phyloP scores from a whole-genome alignment of 2,888 invertebrate genomes.

The Leucophenga maculata region DNA sequence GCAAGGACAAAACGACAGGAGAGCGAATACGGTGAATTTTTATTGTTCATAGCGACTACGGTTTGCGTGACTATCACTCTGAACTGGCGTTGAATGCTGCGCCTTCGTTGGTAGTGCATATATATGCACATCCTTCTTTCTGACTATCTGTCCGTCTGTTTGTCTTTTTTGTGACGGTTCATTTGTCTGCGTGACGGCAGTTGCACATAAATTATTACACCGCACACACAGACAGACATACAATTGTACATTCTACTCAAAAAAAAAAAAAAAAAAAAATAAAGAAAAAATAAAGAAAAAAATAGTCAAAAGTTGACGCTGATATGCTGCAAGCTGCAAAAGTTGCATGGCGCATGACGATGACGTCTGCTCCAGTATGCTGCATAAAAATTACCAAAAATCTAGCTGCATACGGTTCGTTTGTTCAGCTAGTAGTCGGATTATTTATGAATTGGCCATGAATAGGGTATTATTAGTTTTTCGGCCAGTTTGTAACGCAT shows the following conservation, averaged over 20 bases:
- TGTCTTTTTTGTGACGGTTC: constrained; percentile 21
- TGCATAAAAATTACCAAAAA: constrained; percentile 1
- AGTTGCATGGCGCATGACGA: constrained; percentile 16
- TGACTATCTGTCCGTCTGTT: constrained; percentile 31
- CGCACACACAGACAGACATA: constrained; percentile 57
- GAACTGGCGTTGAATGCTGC: background rate
- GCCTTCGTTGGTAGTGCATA: constrained; percentile 16
- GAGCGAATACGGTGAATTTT: background rate
- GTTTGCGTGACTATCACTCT: too few relatives aligned
- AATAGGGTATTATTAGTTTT: background rate
- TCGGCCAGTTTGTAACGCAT: too few relatives aligned
- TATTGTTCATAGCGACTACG: background rate
- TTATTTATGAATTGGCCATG: background rate
- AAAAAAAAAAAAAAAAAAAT: background rate
- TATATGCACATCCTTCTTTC: constrained; percentile 24
- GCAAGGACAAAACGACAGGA: constrained; percentile 6
- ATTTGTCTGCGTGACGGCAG: constrained; percentile 52
- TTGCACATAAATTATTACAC: constrained; percentile 67
- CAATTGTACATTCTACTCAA: constrained; percentile 57
- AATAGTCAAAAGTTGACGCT: background rate
- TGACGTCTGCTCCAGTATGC: background rate
- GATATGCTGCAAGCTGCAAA: background rate
- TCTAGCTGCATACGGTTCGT: background rate
- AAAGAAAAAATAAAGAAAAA: background rate
- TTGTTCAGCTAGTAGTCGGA: background rate